A percentile compares a stretch with the other conserved stretches of the same genome.
These are phyloP conservation scores for Hydrochoerus hydrochaeris DNA, from an alignment of 2,113 vertebrate genomes.

Conservation along the genomic window DNA sequence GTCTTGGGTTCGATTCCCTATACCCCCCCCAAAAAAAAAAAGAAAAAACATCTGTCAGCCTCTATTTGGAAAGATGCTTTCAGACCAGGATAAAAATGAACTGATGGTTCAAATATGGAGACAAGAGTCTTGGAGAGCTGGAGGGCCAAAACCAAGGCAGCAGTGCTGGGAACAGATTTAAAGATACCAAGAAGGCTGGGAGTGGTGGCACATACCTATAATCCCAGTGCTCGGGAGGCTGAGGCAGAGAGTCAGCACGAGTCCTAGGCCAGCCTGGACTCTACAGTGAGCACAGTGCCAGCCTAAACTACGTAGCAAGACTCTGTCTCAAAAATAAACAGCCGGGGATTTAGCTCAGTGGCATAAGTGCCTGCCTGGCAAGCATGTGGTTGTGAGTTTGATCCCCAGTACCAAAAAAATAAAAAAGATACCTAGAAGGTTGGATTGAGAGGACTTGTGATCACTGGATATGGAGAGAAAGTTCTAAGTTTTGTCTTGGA, in stretches of 20 bases:
- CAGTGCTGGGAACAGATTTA: background rate
- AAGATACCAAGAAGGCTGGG: background rate
- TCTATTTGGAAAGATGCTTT: background rate
- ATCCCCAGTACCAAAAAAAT: background rate
- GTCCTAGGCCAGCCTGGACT: background rate
- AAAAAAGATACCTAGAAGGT: background rate
- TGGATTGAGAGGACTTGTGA: background rate
- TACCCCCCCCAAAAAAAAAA: no score
- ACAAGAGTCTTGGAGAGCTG: background rate
- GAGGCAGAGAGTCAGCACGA: background rate
- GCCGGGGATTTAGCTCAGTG: no score
- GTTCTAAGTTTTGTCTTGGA: background rate
- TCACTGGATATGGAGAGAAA: background rate
- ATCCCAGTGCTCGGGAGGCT: background rate
- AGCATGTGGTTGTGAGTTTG: no score
- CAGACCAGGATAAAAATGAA: background rate
- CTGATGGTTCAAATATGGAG: background rate
- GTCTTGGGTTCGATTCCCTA: no score
- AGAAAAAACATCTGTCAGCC: background rate
- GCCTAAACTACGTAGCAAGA: background rate
- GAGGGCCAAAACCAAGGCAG: background rate
- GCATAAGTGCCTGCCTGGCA: no score
- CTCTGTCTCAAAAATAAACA: background rate
- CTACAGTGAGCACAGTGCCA: background rate
- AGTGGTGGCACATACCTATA: background rate